Conservation (phyloP, 2,888 invertebrate species). For the Seira ritae region DNA sequence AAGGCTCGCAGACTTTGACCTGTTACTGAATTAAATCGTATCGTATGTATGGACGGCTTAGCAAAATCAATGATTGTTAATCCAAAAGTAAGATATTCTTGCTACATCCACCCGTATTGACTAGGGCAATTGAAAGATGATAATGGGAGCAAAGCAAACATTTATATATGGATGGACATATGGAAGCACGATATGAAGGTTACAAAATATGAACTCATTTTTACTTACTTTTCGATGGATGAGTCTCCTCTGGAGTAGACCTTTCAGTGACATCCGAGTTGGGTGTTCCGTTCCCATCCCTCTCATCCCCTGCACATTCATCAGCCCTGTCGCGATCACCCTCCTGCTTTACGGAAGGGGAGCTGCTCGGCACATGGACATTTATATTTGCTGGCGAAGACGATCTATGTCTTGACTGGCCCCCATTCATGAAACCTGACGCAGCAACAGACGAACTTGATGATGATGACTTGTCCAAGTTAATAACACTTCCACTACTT, state of each 20-base stretch:
- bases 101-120: too few species aligned
- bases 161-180: neutral
- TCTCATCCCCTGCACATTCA: constrained; percentile 73
- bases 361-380: constrained; percentile 62
- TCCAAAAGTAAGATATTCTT: too few species aligned
- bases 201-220: constrained; percentile 15
- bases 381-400: constrained; percentile 61
- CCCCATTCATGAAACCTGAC: constrained; percentile 66
- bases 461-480: constrained; percentile 65
- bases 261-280: constrained; percentile 78
- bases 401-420: constrained; percentile 67
- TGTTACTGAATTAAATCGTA: too few species aligned
- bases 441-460: constrained; percentile 35
- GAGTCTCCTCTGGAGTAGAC: constrained; percentile 77
- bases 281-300: constrained; percentile 77
- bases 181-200: constrained; percentile 5
- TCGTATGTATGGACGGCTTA: too few species aligned
- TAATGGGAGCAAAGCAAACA: too few species aligned
- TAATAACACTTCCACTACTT: constrained; percentile 63
- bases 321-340: constrained; percentile 66
- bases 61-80: too few species aligned
- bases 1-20: too few species aligned
- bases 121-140: too few species aligned
- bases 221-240: constrained; percentile 70
- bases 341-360: constrained; percentile 61